These are phyloP conservation scores for Yasuhikotakia modesta DNA, from an alignment of 2,797 vertebrate species.

Conservation along the genomic window DNA sequence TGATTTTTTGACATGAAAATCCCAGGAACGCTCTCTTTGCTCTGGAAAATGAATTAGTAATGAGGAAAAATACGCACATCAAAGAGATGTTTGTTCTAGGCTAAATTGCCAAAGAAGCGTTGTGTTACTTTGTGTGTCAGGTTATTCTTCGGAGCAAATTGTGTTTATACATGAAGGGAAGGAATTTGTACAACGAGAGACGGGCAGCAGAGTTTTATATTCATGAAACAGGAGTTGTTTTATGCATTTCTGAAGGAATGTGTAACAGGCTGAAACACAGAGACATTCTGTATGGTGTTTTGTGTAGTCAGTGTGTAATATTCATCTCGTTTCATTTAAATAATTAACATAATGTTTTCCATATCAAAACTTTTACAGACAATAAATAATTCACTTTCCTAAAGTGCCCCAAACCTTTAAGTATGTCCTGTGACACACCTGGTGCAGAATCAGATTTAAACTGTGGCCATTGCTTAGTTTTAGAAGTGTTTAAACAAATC, in stretches of 20 bases:
- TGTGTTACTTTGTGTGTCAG: background rate
- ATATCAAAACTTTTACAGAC: background rate
- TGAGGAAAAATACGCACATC: background rate
- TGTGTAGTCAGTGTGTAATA: background rate
- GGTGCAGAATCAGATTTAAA: background rate
- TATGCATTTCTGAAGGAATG: background rate
- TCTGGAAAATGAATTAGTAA: slow-evolving; percentile 11
- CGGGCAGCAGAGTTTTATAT: background rate
- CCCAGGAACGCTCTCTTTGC: background rate
- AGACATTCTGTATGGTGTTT: background rate
- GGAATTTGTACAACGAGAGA: background rate
- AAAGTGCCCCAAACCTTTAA: background rate
- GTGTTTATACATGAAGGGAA: background rate
- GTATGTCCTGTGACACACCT: background rate
- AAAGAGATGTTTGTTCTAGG: background rate
- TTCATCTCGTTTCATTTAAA: background rate
- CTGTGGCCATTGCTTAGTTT: background rate
- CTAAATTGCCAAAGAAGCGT: background rate
- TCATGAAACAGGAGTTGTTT: background rate
- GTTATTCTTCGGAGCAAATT: background rate
- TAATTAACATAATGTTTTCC: slow-evolving; percentile 25
- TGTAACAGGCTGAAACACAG: background rate
- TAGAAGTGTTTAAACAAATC: background rate
- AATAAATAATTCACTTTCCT: slow-evolving; percentile 13
- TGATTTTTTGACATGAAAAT: slow-evolving; percentile 19